Evolutionary conservation across 1,140 invertebrate species (phyloP).

Genomic region (Scaptomyza pallida): DNA sequence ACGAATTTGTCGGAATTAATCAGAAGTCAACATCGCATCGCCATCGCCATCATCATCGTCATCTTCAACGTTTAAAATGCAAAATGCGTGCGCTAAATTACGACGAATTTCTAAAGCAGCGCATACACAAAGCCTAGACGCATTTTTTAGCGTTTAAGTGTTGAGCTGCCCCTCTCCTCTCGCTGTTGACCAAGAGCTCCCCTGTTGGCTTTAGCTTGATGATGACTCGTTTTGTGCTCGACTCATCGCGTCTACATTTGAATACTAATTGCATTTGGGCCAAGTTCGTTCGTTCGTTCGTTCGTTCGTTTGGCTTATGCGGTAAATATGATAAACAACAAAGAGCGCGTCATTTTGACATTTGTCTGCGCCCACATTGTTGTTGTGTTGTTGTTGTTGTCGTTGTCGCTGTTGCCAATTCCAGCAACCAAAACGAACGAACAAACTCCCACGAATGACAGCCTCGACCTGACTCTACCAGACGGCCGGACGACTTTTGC

Average conservation of each 20-base stretch:
- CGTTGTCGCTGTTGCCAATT: slow-evolving; percentile 51
- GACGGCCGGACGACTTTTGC: not conserved
- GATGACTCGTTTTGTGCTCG: slow-evolving; percentile 75
- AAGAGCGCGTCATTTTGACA: slow-evolving; percentile 81
- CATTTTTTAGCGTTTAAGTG: slow-evolving; percentile 71
- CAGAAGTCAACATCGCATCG: slow-evolving; percentile 51
- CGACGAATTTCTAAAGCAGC: slow-evolving; percentile 65
- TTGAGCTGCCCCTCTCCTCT: too few species aligned
- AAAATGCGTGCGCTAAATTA: slow-evolving; percentile 81
- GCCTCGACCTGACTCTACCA: not conserved
- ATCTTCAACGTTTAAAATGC: slow-evolving; percentile 65
- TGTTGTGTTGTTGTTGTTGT: slow-evolving; percentile 41
- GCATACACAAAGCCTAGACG: slow-evolving; percentile 57
- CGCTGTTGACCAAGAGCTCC: slow-evolving; percentile 8
- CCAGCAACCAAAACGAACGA: not conserved
- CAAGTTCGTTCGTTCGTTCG: slow-evolving; percentile 36
- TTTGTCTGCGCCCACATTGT: slow-evolving; percentile 77
- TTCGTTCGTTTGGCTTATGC: slow-evolving; percentile 33
- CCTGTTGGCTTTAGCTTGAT: slow-evolving; percentile 31
- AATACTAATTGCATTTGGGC: slow-evolving; percentile 80
- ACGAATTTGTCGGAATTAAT: slow-evolving; percentile 79
- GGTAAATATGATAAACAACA: slow-evolving; percentile 83
- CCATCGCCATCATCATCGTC: not conserved
- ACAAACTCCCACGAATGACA: slow-evolving; percentile 64
- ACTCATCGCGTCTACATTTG: slow-evolving; percentile 69